Base-by-base conservation (phyloP, 1,140 invertebrate genomes). In the Halyomorpha halys region DNA sequence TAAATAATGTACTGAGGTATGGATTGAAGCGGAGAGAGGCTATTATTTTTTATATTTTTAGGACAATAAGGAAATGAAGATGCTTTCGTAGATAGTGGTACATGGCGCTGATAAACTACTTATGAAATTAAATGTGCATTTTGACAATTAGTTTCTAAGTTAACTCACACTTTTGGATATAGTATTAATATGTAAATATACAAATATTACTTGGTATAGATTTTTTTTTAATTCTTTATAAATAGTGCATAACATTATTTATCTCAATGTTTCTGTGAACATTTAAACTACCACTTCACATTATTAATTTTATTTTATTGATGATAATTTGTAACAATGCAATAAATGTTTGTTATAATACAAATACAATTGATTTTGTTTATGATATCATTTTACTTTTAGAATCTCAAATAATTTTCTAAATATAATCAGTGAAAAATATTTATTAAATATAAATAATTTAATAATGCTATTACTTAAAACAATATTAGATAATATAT, bases 21-120 rank as follows among this genome's bases (percentile, higher is more conserved):
- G 53, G 23, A 27, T 2, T 49, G 19, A 56, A 23, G 53, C 53
- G 8, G 53, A 5, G 53, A 56, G 53, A 56, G 53, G 53, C 53
- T 56, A 56, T 27, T 56, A 56, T 56, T 56, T 56, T 49, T 56
- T 23, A 23, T 23, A 49, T 21, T 18, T 49, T 2, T 49, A 49
- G 47, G 47, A 18, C 21, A 49, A 19, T 49, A 49, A 49, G 47
- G 47, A 49, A 49, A 19, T 5, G 47, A 5, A 19, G 5, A 19
- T 49, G 47, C 21, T 49, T 49, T 49, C n/a, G 6, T 49, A 49
- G n/a, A 21, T 49, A 19, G 21, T 19, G 47, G 21, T 18, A 49
- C 21, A 49, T 19, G 47, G 47, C n/a, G 47, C 47, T 49, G 47
- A 49, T n/a, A 49, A 49, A 18, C 11, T 49, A 18, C n/a, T 49